A percentile compares a stretch with the other conserved stretches of the same genome.
These are phyloP conservation scores for Cheilosia grossa DNA, from an alignment of 2,888 invertebrate species.

Conservation along the genomic window DNA sequence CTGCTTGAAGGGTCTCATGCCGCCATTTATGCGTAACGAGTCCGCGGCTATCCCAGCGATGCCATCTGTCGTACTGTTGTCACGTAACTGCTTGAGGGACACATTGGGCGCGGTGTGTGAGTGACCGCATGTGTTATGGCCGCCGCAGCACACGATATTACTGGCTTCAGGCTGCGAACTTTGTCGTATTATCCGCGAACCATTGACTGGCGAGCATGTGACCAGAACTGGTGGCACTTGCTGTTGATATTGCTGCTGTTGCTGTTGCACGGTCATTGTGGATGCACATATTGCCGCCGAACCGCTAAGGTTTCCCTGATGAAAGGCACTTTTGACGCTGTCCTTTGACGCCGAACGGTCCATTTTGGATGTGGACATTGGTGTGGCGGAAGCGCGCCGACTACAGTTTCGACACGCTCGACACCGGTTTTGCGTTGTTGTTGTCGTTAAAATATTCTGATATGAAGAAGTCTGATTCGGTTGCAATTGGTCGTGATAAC, in stretches of 20 bases:
- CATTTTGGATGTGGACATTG: conserved; percentile 89
- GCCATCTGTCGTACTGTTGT: conserved; percentile 89
- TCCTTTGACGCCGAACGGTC: conserved; percentile 93
- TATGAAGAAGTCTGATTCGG: conserved; percentile 82
- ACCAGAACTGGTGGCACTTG: conserved; percentile 88
- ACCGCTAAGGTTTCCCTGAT: conserved; percentile 83
- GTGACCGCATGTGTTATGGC: conserved; percentile 86
- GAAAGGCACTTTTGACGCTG: conserved; percentile 89
- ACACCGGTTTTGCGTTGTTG: conserved; percentile 85
- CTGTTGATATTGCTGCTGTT: conserved; percentile 76
- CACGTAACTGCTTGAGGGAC: conserved; percentile 92
- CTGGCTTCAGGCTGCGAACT: conserved; percentile 83
- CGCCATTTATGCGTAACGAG: conserved; percentile 97
- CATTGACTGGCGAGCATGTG: conserved; percentile 87
- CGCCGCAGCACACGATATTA: conserved; percentile 84
- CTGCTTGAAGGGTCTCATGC: conserved; percentile 98
- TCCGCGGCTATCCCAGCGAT: conserved; percentile 98
- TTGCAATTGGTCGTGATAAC: conserved; percentile 84
- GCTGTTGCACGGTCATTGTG: conserved; percentile 77
- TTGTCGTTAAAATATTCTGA: conserved; percentile 85
- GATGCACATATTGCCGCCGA: conserved; percentile 79
- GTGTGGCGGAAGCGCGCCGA: conserved; percentile 91
- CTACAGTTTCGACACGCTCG: conserved; percentile 88
- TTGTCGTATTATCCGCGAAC: conserved; percentile 91
- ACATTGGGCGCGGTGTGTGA: conserved; percentile 90